These are phyloP conservation scores for Chalcosyrphus nemorum DNA, from an alignment of 2,888 invertebrate species.

Conservation along the genomic window DNA sequence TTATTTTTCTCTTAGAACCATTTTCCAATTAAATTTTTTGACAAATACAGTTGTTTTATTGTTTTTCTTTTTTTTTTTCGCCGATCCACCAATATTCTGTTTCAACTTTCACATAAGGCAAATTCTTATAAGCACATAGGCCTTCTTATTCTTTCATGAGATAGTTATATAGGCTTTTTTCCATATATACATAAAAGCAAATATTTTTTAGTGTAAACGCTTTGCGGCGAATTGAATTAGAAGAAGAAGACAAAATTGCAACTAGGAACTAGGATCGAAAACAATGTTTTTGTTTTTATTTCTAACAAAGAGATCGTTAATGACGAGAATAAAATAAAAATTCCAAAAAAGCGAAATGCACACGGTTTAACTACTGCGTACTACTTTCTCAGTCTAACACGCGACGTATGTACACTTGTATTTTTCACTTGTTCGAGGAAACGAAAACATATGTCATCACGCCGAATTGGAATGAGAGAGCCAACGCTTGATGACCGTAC, in stretches of 20 bases:
- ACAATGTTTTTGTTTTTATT: not conserved
- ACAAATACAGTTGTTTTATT: conserved; percentile 19
- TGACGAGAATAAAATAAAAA: not conserved
- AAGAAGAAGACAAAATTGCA: conserved; percentile 7
- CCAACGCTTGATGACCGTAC: conserved; percentile 39
- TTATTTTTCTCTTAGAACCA: conserved; percentile 7
- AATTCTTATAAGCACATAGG: conserved; percentile 34
- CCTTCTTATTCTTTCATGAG: conserved; percentile 13
- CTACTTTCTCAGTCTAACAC: conserved; percentile 35
- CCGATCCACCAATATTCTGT: conserved; percentile 27
- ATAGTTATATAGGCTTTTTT: conserved; percentile 10
- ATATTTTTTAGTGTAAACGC: conserved; percentile 19
- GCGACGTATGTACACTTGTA: not conserved
- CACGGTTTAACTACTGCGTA: too few relatives aligned
- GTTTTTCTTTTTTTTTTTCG: conserved; percentile 1
- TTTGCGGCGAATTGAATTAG: not conserved
- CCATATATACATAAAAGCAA: conserved; percentile 1
- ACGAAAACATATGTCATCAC: conserved; percentile 57
- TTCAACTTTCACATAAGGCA: conserved; percentile 45
- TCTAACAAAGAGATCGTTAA: conserved; percentile 39
- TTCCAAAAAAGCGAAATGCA: conserved; percentile 41
- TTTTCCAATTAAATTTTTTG: conserved; percentile 28
- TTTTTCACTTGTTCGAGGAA: conserved; percentile 44
- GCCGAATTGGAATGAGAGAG: conserved; percentile 50
- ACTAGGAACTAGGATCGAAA: conserved; percentile 36